These are phyloP conservation scores for Sorex maritimensis DNA, from an alignment of 2,797 vertebrate genomes.

Conservation along the genomic window DNA sequence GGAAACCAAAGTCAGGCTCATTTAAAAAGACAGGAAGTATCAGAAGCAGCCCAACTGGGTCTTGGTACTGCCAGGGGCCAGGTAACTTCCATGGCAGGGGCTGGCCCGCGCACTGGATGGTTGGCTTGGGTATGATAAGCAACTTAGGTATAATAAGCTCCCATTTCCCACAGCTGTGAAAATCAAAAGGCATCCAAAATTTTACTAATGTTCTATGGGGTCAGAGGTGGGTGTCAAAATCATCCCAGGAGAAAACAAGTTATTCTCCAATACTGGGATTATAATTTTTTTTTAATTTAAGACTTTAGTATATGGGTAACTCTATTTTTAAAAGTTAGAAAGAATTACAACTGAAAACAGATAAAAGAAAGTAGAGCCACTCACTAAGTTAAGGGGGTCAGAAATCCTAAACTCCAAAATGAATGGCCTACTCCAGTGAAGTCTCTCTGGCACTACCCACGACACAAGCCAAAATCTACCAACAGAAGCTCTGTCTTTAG, in stretches of 20 bases:
- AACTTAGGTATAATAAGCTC: not conserved
- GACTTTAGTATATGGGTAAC: not conserved
- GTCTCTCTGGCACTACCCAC: too few species aligned
- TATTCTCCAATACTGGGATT: not conserved
- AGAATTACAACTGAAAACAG: not conserved
- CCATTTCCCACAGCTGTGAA: not conserved
- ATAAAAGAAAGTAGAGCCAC: not conserved
- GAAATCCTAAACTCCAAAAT: conserved; percentile 15
- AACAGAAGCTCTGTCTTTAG: not conserved
- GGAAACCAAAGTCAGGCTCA: conserved; percentile 46
- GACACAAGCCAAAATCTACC: too few species aligned
- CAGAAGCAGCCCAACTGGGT: not conserved
- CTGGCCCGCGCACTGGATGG: too few species aligned
- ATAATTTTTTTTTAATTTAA: too few species aligned
- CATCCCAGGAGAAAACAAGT: not conserved
- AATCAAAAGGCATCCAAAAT: not conserved
- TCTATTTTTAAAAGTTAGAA: conserved; percentile 48
- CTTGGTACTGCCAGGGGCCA: not conserved
- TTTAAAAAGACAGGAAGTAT: conserved; percentile 34
- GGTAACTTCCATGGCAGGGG: not conserved
- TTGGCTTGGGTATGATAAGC: too few species aligned
- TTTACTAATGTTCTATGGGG: too few species aligned
- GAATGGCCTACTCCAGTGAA: not conserved
- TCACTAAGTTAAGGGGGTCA: conserved; percentile 17
- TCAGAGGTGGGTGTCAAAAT: not conserved